Conservation (phyloP, 2,113 vertebrate genomes). For the Lepisosteus osseus region DNA sequence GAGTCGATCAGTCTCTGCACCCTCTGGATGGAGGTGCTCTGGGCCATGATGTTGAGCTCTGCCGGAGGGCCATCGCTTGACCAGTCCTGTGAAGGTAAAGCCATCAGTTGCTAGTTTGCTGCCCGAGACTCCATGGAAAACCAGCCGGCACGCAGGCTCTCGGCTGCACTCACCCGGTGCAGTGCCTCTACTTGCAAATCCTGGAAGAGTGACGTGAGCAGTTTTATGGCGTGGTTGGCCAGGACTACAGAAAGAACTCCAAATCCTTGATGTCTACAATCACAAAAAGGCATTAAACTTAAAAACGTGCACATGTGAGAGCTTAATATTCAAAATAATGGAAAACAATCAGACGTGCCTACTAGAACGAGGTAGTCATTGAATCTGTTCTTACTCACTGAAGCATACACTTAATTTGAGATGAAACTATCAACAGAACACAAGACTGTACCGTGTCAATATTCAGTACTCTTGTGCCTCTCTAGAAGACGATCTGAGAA, state of each 20-base stretch:
- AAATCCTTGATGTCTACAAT: constrained; percentile 88
- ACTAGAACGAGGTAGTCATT: no score
- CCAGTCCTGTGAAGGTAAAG: constrained; percentile 67
- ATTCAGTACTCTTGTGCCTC: no score
- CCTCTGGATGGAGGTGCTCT: constrained; percentile 95
- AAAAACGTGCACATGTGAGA: no score
- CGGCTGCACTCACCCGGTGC: constrained; percentile 72
- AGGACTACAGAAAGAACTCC: constrained; percentile 91
- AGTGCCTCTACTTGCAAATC: constrained; percentile 94
- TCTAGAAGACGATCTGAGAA: background rate
- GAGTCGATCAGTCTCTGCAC: constrained; percentile 94
- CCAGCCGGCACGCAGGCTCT: background rate
- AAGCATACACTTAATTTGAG: no score
- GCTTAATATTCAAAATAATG: no score
- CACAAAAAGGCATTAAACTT: no score
- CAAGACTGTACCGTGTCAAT: no score
- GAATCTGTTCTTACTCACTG: no score
- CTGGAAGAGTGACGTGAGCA: constrained; percentile 92
- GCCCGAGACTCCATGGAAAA: background rate
- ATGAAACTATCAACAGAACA: no score
- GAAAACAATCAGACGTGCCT: no score
- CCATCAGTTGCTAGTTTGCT: background rate
- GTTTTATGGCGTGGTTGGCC: constrained; percentile 92
- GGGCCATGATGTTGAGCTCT: constrained; percentile 89
- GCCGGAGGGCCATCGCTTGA: constrained; percentile 91